Evolutionary conservation across 2,113 vertebrate species (phyloP).

Genomic region (Nothobranchius kuhntae): DNA sequence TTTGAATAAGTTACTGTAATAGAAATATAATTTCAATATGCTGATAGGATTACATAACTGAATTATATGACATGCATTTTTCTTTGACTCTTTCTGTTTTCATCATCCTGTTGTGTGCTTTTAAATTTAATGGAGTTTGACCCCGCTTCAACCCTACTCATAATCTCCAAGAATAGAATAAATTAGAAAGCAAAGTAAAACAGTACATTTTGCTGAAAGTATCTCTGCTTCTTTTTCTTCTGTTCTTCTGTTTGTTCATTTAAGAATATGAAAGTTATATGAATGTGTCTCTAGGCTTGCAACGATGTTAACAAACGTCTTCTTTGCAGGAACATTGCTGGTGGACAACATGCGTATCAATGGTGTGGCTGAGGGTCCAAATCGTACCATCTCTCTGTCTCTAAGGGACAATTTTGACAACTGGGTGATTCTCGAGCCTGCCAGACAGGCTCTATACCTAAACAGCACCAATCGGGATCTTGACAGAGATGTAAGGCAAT

Average conservation of each 20-base stretch:
- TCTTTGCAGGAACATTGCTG: slow-evolving; percentile 87
- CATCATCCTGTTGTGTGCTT: neutral
- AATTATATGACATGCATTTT: neutral
- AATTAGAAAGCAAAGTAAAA: slow-evolving; percentile 6
- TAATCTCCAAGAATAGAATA: slow-evolving; percentile 16
- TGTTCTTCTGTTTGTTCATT: neutral
- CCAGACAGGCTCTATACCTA: slow-evolving; percentile 89
- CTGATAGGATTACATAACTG: neutral
- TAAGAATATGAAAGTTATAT: neutral
- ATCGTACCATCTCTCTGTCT: slow-evolving; percentile 91
- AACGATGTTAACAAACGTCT: no score
- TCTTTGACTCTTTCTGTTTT: neutral
- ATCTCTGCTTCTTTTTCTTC: neutral
- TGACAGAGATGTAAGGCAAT: slow-evolving; percentile 90
- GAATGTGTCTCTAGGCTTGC: slow-evolving; percentile 10
- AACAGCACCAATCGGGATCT: slow-evolving; percentile 94
- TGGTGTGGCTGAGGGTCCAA: slow-evolving; percentile 86
- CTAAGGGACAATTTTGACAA: slow-evolving; percentile 89
- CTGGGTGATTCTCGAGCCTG: slow-evolving; percentile 94
- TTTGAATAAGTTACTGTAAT: neutral
- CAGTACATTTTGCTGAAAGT: neutral
- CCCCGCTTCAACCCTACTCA: neutral
- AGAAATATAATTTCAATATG: neutral
- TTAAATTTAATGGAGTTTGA: slow-evolving; percentile 13
- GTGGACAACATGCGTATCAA: slow-evolving; percentile 99